Evolutionary conservation across 53 echinoderm and acorn worm species (phyloP), one percentile per base, ranked within the genome.

Genomic region (Holothuria leucospilota): DNA sequence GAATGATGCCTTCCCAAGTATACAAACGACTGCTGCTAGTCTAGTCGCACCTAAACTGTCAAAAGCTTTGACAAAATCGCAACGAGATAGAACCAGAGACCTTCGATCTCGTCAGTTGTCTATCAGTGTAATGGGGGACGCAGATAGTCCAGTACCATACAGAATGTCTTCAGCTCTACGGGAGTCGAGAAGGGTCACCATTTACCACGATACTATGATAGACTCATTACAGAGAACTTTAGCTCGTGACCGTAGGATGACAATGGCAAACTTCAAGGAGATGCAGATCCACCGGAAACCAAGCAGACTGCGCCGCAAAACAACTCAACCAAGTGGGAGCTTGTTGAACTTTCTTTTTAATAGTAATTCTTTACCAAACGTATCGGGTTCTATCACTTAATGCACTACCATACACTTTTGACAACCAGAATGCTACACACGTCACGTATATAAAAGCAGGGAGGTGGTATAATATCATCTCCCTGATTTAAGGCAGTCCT

Each of bases 41-140:
- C 64, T 96, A 61, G 91, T 96, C 8, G 96, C 94, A 26, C 96
- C 96, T 8, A 93, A 89, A 71, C 84, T 95, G 20, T 92, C 96
- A 16, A 91, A 86, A 70, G 81, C 89, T 5, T 71, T 95, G 49
- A 74, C 87, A 16, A 79, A 78, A 51, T 41, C 63, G 5, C 29
- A 82, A 59, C 78, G 82, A 59, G 73, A 62, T 60, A 67, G 10
- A 56, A 56, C 56, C 18, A 56, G 56, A 18, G 63, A 81, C 0
- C 34, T 61, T 26, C 53, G 39, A 60, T 62, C 29, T 28, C 38
- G 64, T 40, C 51, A 39, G 25, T 63, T 51, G 16, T 46, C 77
- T 16, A 42, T 53, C 15, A 79, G 82, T 49, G 51, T 65, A 30
- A 41, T 87, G 46, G 86, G 64, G 63, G 81, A 86, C 68, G 65